Conservation (phyloP, 2,113 vertebrate genomes). For the Rana temporaria region DNA sequence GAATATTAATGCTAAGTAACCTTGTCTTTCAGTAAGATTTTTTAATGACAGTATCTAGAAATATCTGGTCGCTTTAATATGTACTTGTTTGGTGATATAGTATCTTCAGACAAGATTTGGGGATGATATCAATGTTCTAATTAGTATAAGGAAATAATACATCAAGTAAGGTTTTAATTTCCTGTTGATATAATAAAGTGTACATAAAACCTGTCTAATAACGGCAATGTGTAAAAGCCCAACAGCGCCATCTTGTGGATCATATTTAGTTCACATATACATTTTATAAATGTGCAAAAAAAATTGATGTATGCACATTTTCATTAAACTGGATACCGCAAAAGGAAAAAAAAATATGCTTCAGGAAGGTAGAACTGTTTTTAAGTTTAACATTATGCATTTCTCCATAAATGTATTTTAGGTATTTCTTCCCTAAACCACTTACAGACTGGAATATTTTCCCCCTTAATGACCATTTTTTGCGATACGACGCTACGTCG, state of each 20-base stretch:
- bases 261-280: not conserved
- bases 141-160: conserved; percentile 23
- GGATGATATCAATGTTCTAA: conserved; percentile 16
- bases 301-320: no score
- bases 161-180: conserved; percentile 16
- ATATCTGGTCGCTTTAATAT: conserved; percentile 28
- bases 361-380: no score
- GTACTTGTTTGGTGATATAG: not conserved
- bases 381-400: no score
- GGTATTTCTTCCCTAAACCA: no score
- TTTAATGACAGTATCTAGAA: conserved; percentile 31
- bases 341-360: no score
- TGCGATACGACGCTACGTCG: no score
- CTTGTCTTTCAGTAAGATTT: not conserved
- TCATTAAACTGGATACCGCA: no score
- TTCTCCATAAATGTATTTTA: no score
- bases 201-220: not conserved
- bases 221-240: not conserved
- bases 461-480: no score
- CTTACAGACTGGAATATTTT: no score
- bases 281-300: not conserved
- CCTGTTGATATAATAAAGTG: conserved; percentile 10
- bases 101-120: not conserved
- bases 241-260: conserved; percentile 30
- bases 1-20: not conserved